Percentiles rank a stretch among this genome's conserved stretches.
These are phyloP conservation scores for Tenrec ecaudatus DNA, from an alignment of 2,113 vertebrate species.

Conservation along the genomic window DNA sequence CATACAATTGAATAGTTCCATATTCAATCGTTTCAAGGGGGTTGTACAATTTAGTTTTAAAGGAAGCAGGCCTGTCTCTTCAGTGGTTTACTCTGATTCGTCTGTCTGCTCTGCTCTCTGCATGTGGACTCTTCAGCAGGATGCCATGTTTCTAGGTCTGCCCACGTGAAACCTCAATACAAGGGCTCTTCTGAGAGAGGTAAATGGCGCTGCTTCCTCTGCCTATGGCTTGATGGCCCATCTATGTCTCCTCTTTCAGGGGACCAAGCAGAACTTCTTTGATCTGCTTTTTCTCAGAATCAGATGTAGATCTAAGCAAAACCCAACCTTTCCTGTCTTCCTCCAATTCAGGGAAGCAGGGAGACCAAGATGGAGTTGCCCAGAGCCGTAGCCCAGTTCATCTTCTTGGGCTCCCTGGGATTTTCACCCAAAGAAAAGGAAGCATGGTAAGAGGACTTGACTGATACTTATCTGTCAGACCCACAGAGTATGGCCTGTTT, in stretches of 20 bases:
- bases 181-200: fast-evolving
- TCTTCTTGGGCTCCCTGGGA: background rate
- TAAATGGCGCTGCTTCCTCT: background rate
- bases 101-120: background rate
- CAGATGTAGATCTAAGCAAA: background rate
- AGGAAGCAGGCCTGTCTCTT: background rate
- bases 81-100: background rate
- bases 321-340: background rate
- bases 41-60: background rate
- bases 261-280: background rate
- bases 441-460: background rate
- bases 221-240: background rate
- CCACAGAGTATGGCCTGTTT: background rate
- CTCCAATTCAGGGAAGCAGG: background rate
- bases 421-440: background rate
- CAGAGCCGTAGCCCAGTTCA: background rate
- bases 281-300: background rate
- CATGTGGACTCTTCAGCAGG: background rate
- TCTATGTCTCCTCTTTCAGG: background rate
- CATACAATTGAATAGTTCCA: too few relatives aligned
- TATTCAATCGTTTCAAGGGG: too few relatives aligned
- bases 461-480: background rate
- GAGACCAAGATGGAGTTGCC: background rate
- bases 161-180: background rate
- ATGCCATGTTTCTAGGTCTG: background rate